phyloP scores from a whole-genome alignment of 2,888 invertebrate species.

The Dendrolimus pini region DNA sequence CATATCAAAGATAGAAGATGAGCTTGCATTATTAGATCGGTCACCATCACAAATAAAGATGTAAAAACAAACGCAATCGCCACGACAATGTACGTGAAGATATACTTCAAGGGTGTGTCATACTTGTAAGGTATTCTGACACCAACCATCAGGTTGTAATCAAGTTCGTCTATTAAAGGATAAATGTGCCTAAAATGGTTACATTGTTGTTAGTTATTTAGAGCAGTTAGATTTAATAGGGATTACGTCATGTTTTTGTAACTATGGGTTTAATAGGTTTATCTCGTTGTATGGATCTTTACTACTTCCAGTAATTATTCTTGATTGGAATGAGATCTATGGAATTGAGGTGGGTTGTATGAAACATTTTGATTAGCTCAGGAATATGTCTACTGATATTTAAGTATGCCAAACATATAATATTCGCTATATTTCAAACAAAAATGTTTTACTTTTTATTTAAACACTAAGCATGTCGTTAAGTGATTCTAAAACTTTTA shows the following conservation, averaged over 20 bases:
- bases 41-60: slow-evolving; percentile 46
- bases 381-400: no score
- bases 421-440: no score
- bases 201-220: background rate
- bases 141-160: slow-evolving; percentile 46
- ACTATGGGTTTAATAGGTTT: background rate
- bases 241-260: background rate
- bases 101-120: slow-evolving; percentile 26
- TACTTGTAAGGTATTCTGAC: slow-evolving; percentile 38
- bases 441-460: no score
- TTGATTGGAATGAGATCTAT: background rate
- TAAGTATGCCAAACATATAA: no score
- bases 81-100: slow-evolving; percentile 28
- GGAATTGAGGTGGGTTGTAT: no score
- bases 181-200: slow-evolving; percentile 35
- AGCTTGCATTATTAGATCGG: slow-evolving; percentile 48
- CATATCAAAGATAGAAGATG: slow-evolving; percentile 49
- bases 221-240: background rate
- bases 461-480: no score
- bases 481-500: no score
- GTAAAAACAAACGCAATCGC: slow-evolving; percentile 34
- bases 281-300: background rate
- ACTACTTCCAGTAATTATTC: background rate
- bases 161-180: slow-evolving; percentile 47
- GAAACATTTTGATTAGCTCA: no score